Evolutionary conservation across 2,888 invertebrate species (phyloP), one percentile per base, ranked within the genome.

Genomic region (Amphiduros pacificus): DNA sequence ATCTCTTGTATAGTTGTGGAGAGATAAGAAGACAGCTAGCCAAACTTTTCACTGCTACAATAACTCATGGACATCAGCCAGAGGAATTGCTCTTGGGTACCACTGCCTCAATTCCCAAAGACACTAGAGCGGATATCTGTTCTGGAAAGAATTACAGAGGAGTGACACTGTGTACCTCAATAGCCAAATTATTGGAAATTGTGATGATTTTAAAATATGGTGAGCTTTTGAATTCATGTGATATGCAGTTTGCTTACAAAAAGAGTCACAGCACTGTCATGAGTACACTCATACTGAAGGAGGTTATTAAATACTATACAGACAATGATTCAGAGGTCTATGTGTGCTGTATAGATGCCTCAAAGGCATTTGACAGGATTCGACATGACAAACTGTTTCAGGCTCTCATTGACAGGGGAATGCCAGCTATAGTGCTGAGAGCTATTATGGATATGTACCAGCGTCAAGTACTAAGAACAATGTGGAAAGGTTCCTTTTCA

Each of bases 231-330:
- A n/a, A 5, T 53, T 29, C 53, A 2, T 28, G 31, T 28, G 29
- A 53, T 29, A 32, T 32, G 20, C 53, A 53, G 31, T 53, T 28
- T 29, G 53, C 31, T 29, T 53, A 29, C 20, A 53, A 53, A 53
- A 17, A 5, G 28, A 32, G 29, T 11, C 29, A 31, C 20, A 31
- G 31, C 6, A 53, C 53, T 2, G 31, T 32, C 6, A 53, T 20
- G 28, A 29, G 53, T 17, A 53, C 31, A 17, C 17, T 32, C 20
- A 22, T 53, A 5, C 20, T 53, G 20, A 53, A 53, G 22, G 53
- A 53, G 31, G 53, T 53, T 26, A 20, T 53, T 17, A 17, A 29
- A 2, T 29, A 53, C 22, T 53, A 53, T 17, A 29, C 9, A 5
- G 31, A 29, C 17, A 11, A 22, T n/a, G 11, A 27, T 22, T n/a